Conservation (phyloP, 2,797 vertebrate species). For the Cuniculus paca region DNA sequence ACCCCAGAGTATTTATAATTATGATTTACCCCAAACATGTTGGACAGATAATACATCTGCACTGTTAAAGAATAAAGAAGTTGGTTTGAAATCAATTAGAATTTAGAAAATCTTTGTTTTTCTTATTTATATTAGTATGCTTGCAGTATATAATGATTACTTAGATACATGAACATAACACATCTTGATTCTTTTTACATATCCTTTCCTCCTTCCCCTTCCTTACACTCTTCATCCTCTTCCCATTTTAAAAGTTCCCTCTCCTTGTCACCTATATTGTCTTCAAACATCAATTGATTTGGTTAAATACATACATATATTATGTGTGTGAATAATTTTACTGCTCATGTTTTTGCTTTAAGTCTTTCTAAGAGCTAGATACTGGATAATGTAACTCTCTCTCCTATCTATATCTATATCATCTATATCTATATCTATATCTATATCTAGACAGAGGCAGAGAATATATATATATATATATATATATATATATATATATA, state of each 20-base stretch:
- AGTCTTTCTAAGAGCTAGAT: not conserved
- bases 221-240: not conserved
- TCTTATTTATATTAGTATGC: not conserved
- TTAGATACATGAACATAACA: not conserved
- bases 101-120: not conserved
- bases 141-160: not conserved
- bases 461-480: not conserved
- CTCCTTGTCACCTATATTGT: not conserved
- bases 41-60: not conserved
- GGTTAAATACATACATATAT: not conserved
- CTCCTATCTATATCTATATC: no score
- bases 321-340: not conserved
- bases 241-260: not conserved
- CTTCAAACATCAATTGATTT: not conserved
- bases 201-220: not conserved
- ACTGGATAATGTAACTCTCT: no score
- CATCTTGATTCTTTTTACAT: not conserved
- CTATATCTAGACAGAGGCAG: no score
- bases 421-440: no score
- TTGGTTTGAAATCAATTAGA: constrained; percentile 18
- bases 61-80: constrained; percentile 7
- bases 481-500: not conserved
- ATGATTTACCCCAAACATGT: not conserved
- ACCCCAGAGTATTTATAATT: constrained; percentile 37
- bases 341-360: not conserved